Base-by-base conservation (phyloP, 2,888 invertebrate species). In the Micropterix aruncella region DNA sequence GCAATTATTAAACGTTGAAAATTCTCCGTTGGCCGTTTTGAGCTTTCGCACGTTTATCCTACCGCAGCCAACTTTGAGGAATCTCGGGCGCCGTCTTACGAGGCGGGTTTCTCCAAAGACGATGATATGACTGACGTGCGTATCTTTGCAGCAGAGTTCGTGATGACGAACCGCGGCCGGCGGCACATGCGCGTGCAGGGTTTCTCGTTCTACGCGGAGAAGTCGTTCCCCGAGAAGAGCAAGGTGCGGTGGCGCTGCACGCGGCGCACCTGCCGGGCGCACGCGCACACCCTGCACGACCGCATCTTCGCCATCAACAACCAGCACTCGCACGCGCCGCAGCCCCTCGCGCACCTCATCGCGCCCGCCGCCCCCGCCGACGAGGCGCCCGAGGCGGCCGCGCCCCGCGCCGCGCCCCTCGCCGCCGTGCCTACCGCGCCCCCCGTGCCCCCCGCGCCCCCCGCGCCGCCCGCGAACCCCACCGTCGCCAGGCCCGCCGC, bases 241-340 rank as follows among this genome's bases (percentile, higher is more conserved):
- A 70, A 70, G 57, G 70, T 71, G 57, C 65, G 71, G 43, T 71
- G 71, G 71, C 62, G 71, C 19, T 71, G 71, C 54, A 71, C 71
- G 49, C 59, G 71, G 49, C 64, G 71, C 41, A 71, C 70, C 12
- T 71, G 71, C 47, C 66, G 70, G 2, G 71, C 71, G 38, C 70
- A 70, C 52, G 70, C 70, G 44, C 71, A 71, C 52, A 71, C 71
- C 38, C 54, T 71, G 50, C 68, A 70, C 54, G 70, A 70, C 50
- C 63, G 62, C 44, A 69, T 71, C 50, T 70, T 71, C 54, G 71
- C 71, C 45, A 57, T 70, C 45, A 66, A 70, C 52, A 69, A 70
- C 54, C 62, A 66, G 47, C 71, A 71, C 54, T 67, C 70, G 45
- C 71, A 71, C 51, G 60, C 62, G 49, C 69, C 70, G 47, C 69